These are phyloP conservation scores for Brassicogethes aeneus DNA, from an alignment of 2,888 invertebrate species.

Conservation along the genomic window DNA sequence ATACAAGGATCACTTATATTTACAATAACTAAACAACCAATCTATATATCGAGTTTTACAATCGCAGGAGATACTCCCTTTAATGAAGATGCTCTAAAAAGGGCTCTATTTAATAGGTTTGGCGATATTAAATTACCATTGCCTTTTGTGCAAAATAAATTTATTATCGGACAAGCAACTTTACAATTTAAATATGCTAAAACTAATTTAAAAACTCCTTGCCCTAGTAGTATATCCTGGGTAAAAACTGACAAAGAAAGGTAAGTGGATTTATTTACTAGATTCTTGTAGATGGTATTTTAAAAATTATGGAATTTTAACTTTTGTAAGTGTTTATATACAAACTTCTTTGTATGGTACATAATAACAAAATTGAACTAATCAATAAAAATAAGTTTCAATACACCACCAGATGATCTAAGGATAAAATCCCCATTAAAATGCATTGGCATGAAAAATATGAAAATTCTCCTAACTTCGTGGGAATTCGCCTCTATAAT, in stretches of 20 bases:
- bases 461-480: too few relatives aligned
- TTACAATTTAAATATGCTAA: slow-evolving; percentile 40
- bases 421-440: too few relatives aligned
- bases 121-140: slow-evolving; percentile 13
- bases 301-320: too few relatives aligned
- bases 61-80: slow-evolving; percentile 62
- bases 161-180: slow-evolving; percentile 34
- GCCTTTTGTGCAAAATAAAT: slow-evolving; percentile 23
- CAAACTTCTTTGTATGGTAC: too few relatives aligned
- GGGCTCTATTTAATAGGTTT: slow-evolving; percentile 44
- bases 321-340: too few relatives aligned
- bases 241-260: neutral
- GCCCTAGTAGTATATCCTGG: slow-evolving; percentile 46
- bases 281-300: too few relatives aligned
- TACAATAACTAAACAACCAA: slow-evolving; percentile 53
- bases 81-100: slow-evolving; percentile 41
- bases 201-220: slow-evolving; percentile 40
- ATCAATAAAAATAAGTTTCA: too few relatives aligned
- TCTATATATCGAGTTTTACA: slow-evolving; percentile 61
- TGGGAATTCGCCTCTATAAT: too few relatives aligned
- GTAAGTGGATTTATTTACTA: too few relatives aligned
- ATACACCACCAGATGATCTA: too few relatives aligned
- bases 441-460: too few relatives aligned
- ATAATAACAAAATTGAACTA: too few relatives aligned
- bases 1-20: slow-evolving; percentile 75